Base-by-base conservation (phyloP, 2,797 vertebrate species). In the Oophaga sylvatica region DNA sequence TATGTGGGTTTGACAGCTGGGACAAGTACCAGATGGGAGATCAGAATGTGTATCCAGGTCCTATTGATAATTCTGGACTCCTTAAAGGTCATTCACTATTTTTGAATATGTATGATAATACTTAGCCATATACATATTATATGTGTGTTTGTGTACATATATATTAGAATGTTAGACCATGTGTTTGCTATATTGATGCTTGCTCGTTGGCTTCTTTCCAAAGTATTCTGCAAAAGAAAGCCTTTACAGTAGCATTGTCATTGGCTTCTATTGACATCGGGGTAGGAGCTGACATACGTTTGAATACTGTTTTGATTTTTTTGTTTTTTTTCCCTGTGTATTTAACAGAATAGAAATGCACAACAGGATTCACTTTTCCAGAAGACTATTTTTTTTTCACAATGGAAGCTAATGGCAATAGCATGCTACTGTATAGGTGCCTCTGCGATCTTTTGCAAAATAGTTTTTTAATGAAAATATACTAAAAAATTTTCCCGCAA, bases 1-100 rank as follows among this genome's bases (percentile, higher is more conserved):
- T 99, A 99, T 96, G 98, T 99, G 94, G 98, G 71, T 99, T 96
- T 95, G 98, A 99, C 94, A 99, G 97, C 91, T 99, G 98, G 98
- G 98, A 99, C 94, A 99, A 99, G 93, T 98, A 99, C 91, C 97
- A 99, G 93, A 98, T 98, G 97, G 98, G 97, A 89, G 98, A 99
- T 94, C 98, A 99, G 92, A 97, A 97, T 93, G 98, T 98, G 90
- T 99, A 99, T 92, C 98, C 98, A 81, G 98, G 98, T 92, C 97
- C 97, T 22, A 97, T 99, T 92, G 98, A 99, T 93, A 99, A 99
- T 91, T 96, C 96, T 60, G 98, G 98, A 91, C 97, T 99, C 91
- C 97, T 99, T 92, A 97, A 96, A 98, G 98, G 98, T 98, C 84
- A 91, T 88, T 78, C 29, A 2, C 70, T 84, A 63, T 41, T 83